Evolutionary conservation across 2,797 vertebrate species (phyloP).

Genomic region (Columba guinea): DNA sequence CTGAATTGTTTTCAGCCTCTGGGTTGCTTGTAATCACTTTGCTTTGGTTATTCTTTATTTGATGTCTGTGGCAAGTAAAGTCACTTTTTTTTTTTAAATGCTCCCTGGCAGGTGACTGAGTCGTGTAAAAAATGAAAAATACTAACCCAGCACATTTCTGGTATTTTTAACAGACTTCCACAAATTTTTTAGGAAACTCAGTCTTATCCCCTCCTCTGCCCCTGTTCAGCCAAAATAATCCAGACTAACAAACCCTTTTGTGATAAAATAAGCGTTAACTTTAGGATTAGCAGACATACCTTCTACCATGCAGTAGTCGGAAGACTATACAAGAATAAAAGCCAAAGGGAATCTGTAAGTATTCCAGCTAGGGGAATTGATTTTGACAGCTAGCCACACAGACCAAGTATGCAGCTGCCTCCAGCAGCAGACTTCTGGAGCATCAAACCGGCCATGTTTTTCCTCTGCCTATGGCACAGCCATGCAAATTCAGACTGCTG

Average conservation of each 20-base stretch:
- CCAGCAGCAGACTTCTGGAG: not conserved
- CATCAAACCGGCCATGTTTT: not conserved
- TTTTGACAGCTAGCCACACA: not conserved
- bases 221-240: not conserved
- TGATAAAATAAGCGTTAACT: not conserved
- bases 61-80: conserved; percentile 12
- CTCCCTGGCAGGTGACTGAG: not conserved
- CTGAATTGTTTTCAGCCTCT: conserved; percentile 32
- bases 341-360: not conserved
- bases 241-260: not conserved
- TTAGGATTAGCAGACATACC: not conserved
- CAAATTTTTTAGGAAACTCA: not conserved
- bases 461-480: not conserved
- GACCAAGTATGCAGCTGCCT: not conserved
- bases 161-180: not conserved
- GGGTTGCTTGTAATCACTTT: conserved; percentile 29
- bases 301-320: not conserved
- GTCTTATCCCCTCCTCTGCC: not conserved
- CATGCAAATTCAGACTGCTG: not conserved
- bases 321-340: not conserved
- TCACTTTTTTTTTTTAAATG: not conserved
- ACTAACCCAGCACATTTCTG: not conserved
- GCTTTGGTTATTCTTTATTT: conserved; percentile 45
- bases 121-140: not conserved
- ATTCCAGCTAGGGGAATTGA: not conserved